Evolutionary conservation across 2,888 invertebrate species (phyloP).

Genomic region (Hermaeophaga mercurialis): DNA sequence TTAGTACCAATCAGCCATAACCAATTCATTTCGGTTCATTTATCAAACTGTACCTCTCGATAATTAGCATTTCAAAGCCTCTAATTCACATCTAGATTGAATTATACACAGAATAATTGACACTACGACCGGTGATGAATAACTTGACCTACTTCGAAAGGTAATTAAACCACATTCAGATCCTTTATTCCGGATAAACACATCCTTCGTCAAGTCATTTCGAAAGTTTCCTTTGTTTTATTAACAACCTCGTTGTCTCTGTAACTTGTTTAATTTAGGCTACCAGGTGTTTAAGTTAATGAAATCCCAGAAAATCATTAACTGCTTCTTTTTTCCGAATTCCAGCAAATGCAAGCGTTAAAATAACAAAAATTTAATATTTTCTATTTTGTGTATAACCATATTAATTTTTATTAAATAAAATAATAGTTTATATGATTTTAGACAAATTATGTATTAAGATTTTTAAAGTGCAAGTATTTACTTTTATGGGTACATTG

Average conservation of each 20-base stretch:
- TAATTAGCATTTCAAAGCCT: slow-evolving; percentile 51
- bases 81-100: slow-evolving; percentile 46
- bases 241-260: background rate
- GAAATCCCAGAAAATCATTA: too few relatives aligned
- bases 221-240: slow-evolving; percentile 3
- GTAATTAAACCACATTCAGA: slow-evolving; percentile 25
- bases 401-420: too few relatives aligned
- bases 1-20: slow-evolving; percentile 29
- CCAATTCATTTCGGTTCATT: slow-evolving; percentile 39
- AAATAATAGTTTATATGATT: too few relatives aligned
- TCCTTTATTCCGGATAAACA: slow-evolving; percentile 12
- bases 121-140: slow-evolving; percentile 31
- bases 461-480: too few relatives aligned
- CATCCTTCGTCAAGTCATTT: background rate
- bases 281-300: too few relatives aligned
- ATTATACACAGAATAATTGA: slow-evolving; percentile 48
- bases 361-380: too few relatives aligned
- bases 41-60: slow-evolving; percentile 40
- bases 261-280: too few relatives aligned
- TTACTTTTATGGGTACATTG: too few relatives aligned
- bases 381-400: too few relatives aligned
- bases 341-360: too few relatives aligned
- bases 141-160: slow-evolving; percentile 30
- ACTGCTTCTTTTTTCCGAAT: too few relatives aligned
- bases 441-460: too few relatives aligned